Evolutionary conservation across 2,113 vertebrate genomes (phyloP).

Genomic region (Nannobrachium achirus): DNA sequence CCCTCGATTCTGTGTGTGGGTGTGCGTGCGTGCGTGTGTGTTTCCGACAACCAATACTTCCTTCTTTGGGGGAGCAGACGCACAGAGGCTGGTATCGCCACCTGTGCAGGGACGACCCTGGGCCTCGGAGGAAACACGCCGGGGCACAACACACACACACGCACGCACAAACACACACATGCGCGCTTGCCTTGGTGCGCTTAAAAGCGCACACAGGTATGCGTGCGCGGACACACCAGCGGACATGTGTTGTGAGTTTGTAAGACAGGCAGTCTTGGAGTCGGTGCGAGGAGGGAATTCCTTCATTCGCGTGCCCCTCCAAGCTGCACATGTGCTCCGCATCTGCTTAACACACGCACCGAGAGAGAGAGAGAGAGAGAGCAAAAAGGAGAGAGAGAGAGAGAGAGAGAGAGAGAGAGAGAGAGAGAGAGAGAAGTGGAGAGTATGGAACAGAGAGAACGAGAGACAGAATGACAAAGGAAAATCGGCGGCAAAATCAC

Average conservation of each 20-base stretch:
- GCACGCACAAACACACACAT: slow-evolving; percentile 1
- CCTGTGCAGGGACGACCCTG: slow-evolving; percentile 11
- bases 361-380: slow-evolving; percentile 8
- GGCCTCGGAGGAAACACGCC: slow-evolving; percentile 1
- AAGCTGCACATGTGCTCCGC: slow-evolving; percentile 67
- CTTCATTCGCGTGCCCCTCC: slow-evolving; percentile 62
- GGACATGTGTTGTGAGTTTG: slow-evolving; percentile 66
- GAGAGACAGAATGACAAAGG: slow-evolving; percentile 41
- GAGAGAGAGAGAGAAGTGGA: not conserved
- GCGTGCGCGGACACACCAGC: not conserved
- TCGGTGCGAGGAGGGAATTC: slow-evolving; percentile 70
- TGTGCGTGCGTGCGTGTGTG: not conserved
- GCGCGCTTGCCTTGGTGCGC: not conserved
- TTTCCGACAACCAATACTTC: not conserved
- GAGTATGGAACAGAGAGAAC: not conserved
- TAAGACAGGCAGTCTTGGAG: slow-evolving; percentile 63
- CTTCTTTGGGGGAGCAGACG: slow-evolving; percentile 1
- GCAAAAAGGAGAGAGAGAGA: not conserved
- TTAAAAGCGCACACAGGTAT: slow-evolving; percentile 32
- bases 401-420: not conserved
- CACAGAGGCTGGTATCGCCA: not conserved
- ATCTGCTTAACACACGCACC: slow-evolving; percentile 55
- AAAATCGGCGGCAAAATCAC: no score
- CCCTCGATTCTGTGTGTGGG: no score
- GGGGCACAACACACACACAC: slow-evolving; percentile 11